Conservation (phyloP, 2,888 invertebrate genomes). For the Dioctria linearis region DNA sequence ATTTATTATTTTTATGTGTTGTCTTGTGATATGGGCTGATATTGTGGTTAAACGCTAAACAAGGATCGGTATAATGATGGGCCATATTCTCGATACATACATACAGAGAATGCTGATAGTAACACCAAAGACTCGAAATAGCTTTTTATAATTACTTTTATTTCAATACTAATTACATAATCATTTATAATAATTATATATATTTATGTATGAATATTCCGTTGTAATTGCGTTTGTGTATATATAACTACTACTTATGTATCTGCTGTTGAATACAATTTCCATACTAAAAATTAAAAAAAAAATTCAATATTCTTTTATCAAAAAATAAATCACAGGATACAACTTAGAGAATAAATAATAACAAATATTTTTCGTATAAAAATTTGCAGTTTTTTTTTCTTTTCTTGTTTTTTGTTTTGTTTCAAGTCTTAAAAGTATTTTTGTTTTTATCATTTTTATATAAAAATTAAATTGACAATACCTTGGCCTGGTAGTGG, state of each 20-base stretch:
- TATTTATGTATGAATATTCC: constrained; percentile 47
- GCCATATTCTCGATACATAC: too few relatives aligned
- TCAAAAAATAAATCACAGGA: constrained; percentile 50
- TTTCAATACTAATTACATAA: constrained; percentile 49
- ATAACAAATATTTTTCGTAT: constrained; percentile 37
- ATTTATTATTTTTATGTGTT: too few relatives aligned
- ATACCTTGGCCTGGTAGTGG: constrained; percentile 30
- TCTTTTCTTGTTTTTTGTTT: constrained; percentile 8
- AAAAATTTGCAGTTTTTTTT: constrained; percentile 42
- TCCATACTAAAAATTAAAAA: constrained; percentile 46
- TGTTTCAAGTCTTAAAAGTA: constrained; percentile 28
- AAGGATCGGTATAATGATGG: too few relatives aligned
- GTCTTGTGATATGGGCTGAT: too few relatives aligned
- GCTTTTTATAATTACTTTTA: constrained; percentile 39
- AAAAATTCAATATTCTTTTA: constrained; percentile 47
- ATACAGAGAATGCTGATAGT: too few relatives aligned
- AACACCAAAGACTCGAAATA: too few relatives aligned
- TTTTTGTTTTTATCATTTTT: constrained; percentile 25
- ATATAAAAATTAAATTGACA: constrained; percentile 47
- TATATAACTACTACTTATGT: constrained; percentile 35
- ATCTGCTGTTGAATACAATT: constrained; percentile 43
- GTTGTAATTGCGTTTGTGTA: constrained; percentile 49
- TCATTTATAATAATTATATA: constrained; percentile 34
- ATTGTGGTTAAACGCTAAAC: too few relatives aligned
- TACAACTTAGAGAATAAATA: constrained; percentile 46